phyloP scores from a whole-genome alignment of 2,797 vertebrate genomes.

The Typhlichthys eigenmanni region DNA sequence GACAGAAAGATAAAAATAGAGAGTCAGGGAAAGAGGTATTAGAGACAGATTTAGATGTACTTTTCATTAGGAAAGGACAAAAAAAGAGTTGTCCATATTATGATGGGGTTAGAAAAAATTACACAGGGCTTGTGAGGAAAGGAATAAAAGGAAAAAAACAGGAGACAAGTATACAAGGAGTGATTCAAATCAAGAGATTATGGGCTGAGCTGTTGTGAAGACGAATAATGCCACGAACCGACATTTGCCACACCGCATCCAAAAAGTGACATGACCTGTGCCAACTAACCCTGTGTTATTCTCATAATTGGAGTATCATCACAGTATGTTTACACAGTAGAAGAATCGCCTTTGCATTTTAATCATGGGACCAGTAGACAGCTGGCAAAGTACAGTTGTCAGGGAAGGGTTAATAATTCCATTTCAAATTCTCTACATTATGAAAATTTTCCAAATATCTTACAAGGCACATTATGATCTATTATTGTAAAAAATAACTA shows the following conservation, averaged over 20 bases:
- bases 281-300: not conserved
- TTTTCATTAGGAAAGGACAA: not conserved
- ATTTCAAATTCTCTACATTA: not conserved
- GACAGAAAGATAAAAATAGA: slow-evolving; percentile 19
- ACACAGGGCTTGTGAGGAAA: slow-evolving; percentile 23
- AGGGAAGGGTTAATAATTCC: too few relatives aligned
- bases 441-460: not conserved
- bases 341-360: not conserved
- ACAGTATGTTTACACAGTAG: slow-evolving; percentile 1
- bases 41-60: not conserved
- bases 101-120: not conserved
- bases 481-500: too few relatives aligned
- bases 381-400: too few relatives aligned
- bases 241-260: slow-evolving; percentile 28
- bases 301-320: not conserved
- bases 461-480: too few relatives aligned
- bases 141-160: not conserved
- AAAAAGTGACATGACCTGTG: slow-evolving; percentile 9
- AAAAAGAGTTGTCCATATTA: slow-evolving; percentile 7
- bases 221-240: slow-evolving; percentile 39
- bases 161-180: slow-evolving; percentile 7
- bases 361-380: slow-evolving; percentile 2
- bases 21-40: not conserved
- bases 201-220: slow-evolving; percentile 41
- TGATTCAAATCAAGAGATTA: slow-evolving; percentile 67